Base-by-base conservation (phyloP, 2,113 vertebrate genomes). In the Argyrosomus japonicus region DNA sequence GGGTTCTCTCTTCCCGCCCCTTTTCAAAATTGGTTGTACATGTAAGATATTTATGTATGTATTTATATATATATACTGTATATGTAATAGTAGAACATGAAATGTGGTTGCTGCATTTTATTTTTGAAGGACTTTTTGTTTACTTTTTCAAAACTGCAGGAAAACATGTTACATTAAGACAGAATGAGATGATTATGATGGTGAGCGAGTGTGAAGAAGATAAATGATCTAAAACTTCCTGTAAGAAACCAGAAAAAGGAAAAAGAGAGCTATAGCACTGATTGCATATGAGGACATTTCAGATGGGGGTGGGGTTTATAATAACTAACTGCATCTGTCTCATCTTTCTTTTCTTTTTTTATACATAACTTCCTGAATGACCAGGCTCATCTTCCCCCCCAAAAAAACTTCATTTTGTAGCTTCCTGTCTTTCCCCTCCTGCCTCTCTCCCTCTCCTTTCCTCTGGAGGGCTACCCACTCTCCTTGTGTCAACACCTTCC, bases 21-120 rank as follows among this genome's bases (percentile, higher is more conserved):
- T 85, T 91, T 92, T 93, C 84, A 84, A 92, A 94, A 93, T 95
- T 93, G 90, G 93, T 94, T 95, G 94, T 95, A 94, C 94, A 92
- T 96, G 95, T 95, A 96, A 96, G 89, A 96, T 96, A 95, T 96
- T 95, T 95, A 95, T 96, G 95, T 96, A 95, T 95, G 93, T 96
- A 95, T 96, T 94, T 95, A 95, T 95, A 96, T 95, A 95, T 93
- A 95, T 95, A 96, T 95, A 95, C 94, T 95, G 94, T 96, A 95
- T 95, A 96, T 96, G 94, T 96, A 95, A 94, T 94, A 93, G 94
- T 95, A 91, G 92, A 94, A 93, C 92, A 93, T 93, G 70, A 94
- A 93, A 93, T 94, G 93, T 95, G 94, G 94, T 95, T 88, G 90
- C 93, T 93, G 87, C 92, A 92, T 95, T 95, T 94, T 95, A 93